A percentile compares a stretch with the other conserved stretches of the same genome.
phyloP scores from a whole-genome alignment of 2,113 vertebrate genomes.

The Telmatochromis brachygnathus region DNA sequence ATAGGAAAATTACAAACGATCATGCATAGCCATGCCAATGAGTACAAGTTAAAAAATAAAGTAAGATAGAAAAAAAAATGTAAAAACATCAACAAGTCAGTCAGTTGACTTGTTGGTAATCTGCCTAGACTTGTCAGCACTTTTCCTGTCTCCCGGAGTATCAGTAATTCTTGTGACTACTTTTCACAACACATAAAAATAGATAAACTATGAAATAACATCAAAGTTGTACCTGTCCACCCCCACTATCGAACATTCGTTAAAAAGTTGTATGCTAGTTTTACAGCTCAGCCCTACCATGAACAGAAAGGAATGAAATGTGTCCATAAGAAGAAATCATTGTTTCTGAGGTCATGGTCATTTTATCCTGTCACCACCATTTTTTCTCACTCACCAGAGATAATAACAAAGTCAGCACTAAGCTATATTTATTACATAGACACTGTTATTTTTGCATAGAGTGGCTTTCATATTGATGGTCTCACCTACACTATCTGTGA shows the following conservation, averaged over 20 bases:
- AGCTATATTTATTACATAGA: conserved; percentile 76
- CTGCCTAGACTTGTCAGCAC: background rate
- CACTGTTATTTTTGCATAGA: conserved; percentile 52
- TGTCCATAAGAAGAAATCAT: background rate
- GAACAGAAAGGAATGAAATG: background rate
- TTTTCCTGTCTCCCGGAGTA: background rate
- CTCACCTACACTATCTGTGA: background rate
- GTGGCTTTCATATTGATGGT: conserved; percentile 25
- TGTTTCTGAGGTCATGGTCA: background rate
- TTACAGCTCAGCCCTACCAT: background rate
- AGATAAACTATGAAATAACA: background rate
- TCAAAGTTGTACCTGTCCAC: background rate
- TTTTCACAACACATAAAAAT: background rate
- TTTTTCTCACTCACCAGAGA: conserved; percentile 41
- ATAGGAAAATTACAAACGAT: background rate
- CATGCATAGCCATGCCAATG: background rate
- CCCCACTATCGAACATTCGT: background rate
- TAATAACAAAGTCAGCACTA: conserved; percentile 56
- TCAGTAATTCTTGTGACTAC: background rate
- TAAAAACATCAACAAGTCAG: background rate
- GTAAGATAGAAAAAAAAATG: background rate
- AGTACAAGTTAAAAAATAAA: background rate
- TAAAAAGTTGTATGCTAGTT: background rate
- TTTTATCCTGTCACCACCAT: background rate
- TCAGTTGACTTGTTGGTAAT: background rate